Percentiles rank a stretch among this genome's conserved stretches.
Evolutionary conservation across 2,113 vertebrate genomes (phyloP).

Genomic region (Cryptomyrus ogoouensis): DNA sequence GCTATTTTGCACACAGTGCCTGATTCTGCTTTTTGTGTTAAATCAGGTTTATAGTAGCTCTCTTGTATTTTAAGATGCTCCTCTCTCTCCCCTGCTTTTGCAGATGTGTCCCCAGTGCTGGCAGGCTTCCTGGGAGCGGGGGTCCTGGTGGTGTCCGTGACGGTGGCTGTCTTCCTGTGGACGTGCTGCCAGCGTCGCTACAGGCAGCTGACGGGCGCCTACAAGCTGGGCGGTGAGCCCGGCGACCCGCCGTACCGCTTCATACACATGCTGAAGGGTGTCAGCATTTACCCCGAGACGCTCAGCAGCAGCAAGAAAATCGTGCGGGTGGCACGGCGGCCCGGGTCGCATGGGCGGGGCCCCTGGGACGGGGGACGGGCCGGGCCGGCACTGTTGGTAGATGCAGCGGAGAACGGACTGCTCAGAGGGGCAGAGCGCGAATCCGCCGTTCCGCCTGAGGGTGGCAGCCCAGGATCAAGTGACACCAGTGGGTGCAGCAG

Average conservation of each 20-base stretch:
- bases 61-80: neutral
- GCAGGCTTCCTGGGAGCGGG: slow-evolving; percentile 77
- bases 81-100: neutral
- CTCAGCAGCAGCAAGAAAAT: slow-evolving; percentile 77
- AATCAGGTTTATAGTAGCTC: neutral
- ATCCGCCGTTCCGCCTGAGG: slow-evolving; percentile 62
- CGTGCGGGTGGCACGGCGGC: slow-evolving; percentile 47
- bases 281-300: slow-evolving; percentile 80
- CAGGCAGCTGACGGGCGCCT: slow-evolving; percentile 66
- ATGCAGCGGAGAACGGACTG: slow-evolving; percentile 57
- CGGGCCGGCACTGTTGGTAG: slow-evolving; percentile 36
- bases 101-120: slow-evolving; percentile 77
- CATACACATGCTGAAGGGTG: slow-evolving; percentile 83
- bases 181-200: slow-evolving; percentile 76
- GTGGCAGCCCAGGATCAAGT: slow-evolving; percentile 65
- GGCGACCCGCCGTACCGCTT: slow-evolving; percentile 71
- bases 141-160: slow-evolving; percentile 71
- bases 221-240: slow-evolving; percentile 41
- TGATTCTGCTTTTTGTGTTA: neutral
- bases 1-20: neutral
- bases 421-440: slow-evolving; percentile 50
- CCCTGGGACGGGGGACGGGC: neutral
- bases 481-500: slow-evolving; percentile 50
- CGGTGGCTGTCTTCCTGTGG: slow-evolving; percentile 74
- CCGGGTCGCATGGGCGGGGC: slow-evolving; percentile 39